Percentiles rank a stretch among this genome's conserved stretches.
Conservation (phyloP, 2,888 invertebrate genomes). For the Drosophila vallismaia region DNA sequence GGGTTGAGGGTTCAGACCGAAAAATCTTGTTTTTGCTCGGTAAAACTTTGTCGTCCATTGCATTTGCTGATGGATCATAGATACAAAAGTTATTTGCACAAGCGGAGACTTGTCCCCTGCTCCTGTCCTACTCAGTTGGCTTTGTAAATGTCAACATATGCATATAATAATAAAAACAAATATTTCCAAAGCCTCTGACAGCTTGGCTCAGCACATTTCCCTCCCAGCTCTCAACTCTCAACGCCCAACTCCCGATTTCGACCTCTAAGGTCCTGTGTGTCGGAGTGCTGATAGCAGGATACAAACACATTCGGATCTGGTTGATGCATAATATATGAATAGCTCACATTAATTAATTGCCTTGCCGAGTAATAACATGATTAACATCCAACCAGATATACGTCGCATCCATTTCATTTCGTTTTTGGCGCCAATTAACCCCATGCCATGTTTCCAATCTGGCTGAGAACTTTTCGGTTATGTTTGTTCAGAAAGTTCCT, state of each 20-base stretch:
- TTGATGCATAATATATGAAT: slow-evolving; percentile 61
- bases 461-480: slow-evolving; percentile 45
- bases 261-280: slow-evolving; percentile 17
- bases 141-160: slow-evolving; percentile 75
- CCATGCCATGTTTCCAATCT: slow-evolving; percentile 56
- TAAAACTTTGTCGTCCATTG: slow-evolving; percentile 71
- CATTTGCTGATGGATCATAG: slow-evolving; percentile 74
- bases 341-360: slow-evolving; percentile 76
- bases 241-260: background rate
- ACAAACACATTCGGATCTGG: slow-evolving; percentile 59
- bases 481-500: slow-evolving; percentile 59
- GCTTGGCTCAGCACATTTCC: slow-evolving; percentile 71
- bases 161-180: slow-evolving; percentile 77
- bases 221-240: background rate
- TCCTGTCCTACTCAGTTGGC: slow-evolving; percentile 15
- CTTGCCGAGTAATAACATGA: slow-evolving; percentile 69
- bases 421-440: slow-evolving; percentile 64
- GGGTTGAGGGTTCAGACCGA: slow-evolving; percentile 48
- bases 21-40: slow-evolving; percentile 72
- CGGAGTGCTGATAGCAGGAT: slow-evolving; percentile 36
- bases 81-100: slow-evolving; percentile 75
- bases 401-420: slow-evolving; percentile 21
- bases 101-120: slow-evolving; percentile 53
- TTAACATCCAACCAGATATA: slow-evolving; percentile 52
- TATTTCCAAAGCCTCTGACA: slow-evolving; percentile 69